Base-by-base conservation (phyloP, 2,888 invertebrate genomes). In the Dichetophora obliterata region DNA sequence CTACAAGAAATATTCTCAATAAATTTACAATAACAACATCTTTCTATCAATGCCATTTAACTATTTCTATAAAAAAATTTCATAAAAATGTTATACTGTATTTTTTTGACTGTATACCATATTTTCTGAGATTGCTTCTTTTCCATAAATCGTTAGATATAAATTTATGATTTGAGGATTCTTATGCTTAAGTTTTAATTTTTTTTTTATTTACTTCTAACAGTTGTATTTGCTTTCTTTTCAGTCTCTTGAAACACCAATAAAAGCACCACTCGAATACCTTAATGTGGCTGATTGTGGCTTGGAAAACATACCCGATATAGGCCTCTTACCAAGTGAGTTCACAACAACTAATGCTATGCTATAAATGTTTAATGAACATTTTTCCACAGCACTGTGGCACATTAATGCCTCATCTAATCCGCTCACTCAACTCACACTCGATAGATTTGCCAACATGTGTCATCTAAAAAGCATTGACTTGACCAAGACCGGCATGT, bases 361-460 rank as follows among this genome's bases (percentile, higher is more conserved):
- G 19, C 52, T n/a, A 19, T 19, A 16, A 4, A 9, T 22, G 3
- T 6, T 54, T 6, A 19, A 54, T 63, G 43, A 57, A 19, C 8
- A 14, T 78, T 71, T 63, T 50, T 73, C 70, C 80, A 5, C 52
- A 88, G 91, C 91, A 66, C 84, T 94, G 50, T 83, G 87, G 75
- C 88, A 91, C 69, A 91, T 94, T 76, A 94, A 94, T 83, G 90
- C 93, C 59, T 93, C 94, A 0, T 84, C 88, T 66, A 94, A 94
- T 85, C 88, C 90, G 0, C 88, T 94, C 66, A 83, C 75, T 48
- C 80, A 86, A 34, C 83, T 88, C 37, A 82, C 82, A 5, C 89
- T 92, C 5, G 87, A 90, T 34, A 91, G 92, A 73, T 90, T 94
- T 80, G 92, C 93, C 0, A 88, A 91, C 3, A 91, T 93, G 89